Evolutionary conservation across 2,888 invertebrate species (phyloP), one percentile per base, ranked within the genome.

Genomic region (Agrochola litura): DNA sequence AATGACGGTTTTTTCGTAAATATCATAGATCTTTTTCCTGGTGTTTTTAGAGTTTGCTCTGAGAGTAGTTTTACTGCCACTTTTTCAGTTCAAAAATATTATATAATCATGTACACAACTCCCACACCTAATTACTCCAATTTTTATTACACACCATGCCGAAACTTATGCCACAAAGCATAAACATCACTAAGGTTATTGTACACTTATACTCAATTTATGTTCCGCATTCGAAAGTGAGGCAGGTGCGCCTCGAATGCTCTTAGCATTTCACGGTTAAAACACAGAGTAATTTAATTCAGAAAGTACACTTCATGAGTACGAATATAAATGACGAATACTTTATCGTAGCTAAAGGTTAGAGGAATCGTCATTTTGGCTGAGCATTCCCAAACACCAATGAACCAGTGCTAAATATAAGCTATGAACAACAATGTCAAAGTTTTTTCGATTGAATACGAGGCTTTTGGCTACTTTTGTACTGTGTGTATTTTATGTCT

Each of bases 171-270:
- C n/a, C 37, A 37, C 9, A 25, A 10, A 71, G 2, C 22, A 72
- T 71, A 25, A 71, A 63, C 54, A 63, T 72, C 41, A 69, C 83
- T 64, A 22, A 74, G 77, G 76, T 73, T 77, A 77, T 77, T 65
- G 16, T 63, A 71, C 41, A 69, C 76, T 75, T 66, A 74, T 56
- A 77, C 66, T 73, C 60, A 82, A 83, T 77, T 81, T 84, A 86
- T 81, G 77, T 37, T 56, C 63, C 70, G 52, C 65, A 77, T 82
- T 75, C 58, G 54, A 65, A 78, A 72, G 76, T 43, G 41, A 72
- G 60, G 68, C 87, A 87, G 87, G 81, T 87, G 85, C 12, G 80
- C n/a, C 60, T 73, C 76, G 70, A 58, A 63, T 69, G 77, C 79
- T 78, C n/a, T 60, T 67, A 76, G 70, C 73, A 71, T 73, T 82